Percentiles rank a stretch among this genome's conserved stretches.
These are phyloP conservation scores for Deilephila porcellus DNA, from an alignment of 2,888 invertebrate genomes.

Conservation along the genomic window DNA sequence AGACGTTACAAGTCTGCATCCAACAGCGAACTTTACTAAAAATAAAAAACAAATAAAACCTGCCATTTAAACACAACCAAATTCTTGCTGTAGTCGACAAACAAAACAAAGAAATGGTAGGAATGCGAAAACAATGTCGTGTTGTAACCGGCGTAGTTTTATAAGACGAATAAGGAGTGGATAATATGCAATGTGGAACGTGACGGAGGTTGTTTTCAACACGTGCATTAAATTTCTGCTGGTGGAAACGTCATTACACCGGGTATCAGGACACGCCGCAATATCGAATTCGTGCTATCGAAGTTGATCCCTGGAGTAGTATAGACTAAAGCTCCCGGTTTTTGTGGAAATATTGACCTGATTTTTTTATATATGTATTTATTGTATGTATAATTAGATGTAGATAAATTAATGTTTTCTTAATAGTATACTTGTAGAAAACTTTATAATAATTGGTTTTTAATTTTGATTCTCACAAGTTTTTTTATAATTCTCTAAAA, in stretches of 20 bases:
- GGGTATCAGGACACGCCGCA: background rate
- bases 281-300: background rate
- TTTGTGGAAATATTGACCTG: background rate
- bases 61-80: background rate
- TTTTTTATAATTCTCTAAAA: no score
- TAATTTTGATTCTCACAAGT: no score
- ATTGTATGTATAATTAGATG: no score
- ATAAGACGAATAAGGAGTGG: background rate
- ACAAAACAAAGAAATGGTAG: background rate
- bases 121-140: background rate
- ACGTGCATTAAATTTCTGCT: constrained; percentile 6
- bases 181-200: background rate
- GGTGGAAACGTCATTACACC: background rate
- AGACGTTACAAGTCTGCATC: no score
- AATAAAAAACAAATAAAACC: no score
- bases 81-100: background rate
- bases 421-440: no score
- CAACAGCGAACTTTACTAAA: no score
- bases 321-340: background rate
- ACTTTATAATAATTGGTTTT: no score
- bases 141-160: background rate
- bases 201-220: background rate
- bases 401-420: no score
- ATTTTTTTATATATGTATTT: background rate
- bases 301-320: background rate